Percentiles rank a stretch among this genome's conserved stretches.
phyloP scores from a whole-genome alignment of 2,113 vertebrate species.

The Megatriorchis doriae region DNA sequence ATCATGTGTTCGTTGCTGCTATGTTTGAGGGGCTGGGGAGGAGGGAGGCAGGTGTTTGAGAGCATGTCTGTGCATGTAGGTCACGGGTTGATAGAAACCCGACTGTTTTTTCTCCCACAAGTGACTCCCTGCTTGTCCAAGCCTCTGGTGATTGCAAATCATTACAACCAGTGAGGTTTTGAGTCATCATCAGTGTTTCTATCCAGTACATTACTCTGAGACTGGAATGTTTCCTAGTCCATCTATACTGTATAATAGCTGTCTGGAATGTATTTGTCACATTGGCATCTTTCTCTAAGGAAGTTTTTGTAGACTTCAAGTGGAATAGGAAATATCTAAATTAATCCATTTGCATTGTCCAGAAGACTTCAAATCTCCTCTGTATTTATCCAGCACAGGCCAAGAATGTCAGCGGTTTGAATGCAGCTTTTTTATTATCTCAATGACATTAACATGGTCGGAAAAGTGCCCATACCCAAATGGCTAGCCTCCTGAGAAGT shows the following conservation, averaged over 20 bases:
- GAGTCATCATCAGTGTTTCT: not conserved
- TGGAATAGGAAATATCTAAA: not conserved
- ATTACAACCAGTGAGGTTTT: not conserved
- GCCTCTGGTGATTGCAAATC: not conserved
- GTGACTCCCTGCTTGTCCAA: not conserved
- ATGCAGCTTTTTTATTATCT: not conserved
- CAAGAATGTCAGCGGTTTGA: not conserved
- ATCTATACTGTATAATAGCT: not conserved
- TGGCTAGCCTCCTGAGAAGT: not conserved
- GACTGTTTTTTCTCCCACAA: not conserved
- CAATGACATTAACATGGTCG: not conserved
- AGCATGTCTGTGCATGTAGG: not conserved
- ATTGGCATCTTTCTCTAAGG: not conserved
- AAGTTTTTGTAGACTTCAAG: not conserved
- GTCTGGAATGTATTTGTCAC: not conserved
- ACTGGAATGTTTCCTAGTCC: not conserved
- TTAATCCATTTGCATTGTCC: not conserved
- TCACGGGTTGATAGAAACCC: not conserved
- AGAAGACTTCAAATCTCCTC: not conserved
- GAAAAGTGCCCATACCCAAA: not conserved
- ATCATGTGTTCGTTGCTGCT: not conserved
- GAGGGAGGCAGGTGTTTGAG: not conserved
- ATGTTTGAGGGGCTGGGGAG: not conserved
- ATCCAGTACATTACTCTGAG: not conserved
- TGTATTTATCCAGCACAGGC: not conserved